Evolutionary conservation across 2,797 vertebrate genomes (phyloP), one percentile per base, ranked within the genome.

Genomic region (Masticophis lateralis): DNA sequence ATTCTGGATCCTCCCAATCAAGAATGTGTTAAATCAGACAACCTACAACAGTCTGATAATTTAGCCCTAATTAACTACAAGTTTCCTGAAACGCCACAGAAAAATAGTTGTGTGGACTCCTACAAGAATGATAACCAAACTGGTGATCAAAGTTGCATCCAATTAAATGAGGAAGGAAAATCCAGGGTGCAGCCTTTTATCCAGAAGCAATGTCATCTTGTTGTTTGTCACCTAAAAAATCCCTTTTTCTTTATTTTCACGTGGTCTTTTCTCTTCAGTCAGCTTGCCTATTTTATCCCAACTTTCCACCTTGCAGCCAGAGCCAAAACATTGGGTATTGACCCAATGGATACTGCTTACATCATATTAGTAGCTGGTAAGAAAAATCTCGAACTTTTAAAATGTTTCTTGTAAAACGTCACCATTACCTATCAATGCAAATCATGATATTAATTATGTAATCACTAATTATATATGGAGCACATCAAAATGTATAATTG

Each of bases 211-310:
- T 98, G 98, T 96, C 97, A 98, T n/a, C 96, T 99, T 37, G 98
- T 99, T 94, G 97, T 98, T 92, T 98, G 98, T 51, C 97, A 98
- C 0, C 95, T 99, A 91, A 98, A 97, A 97, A 98, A 99, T 94
- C 99, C 99, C 0, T 96, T 99, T 95, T 99, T 99, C 96, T 98
- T 97, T 95, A 98, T 99, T 95, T 99, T 98, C 96, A 99, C 98
- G 0, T 99, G 98, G 98, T 99, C 99, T 6, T 96, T 99, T 95
- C 96, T 99, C 88, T 99, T 99, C 97, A 99, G 99, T 96, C 99
- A 99, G 96, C 74, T 99, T 95, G 99, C 98, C 51, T 99, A 99
- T 95, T 98, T 99, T 63, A 98, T 99, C 96, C 98, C 99, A 12
- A 98, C 98, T 94, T 99, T 99, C 97, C 98, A 99, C 96, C 97